Base-by-base conservation (phyloP, 2,113 vertebrate genomes). In the Pelmatolapia mariae region DNA sequence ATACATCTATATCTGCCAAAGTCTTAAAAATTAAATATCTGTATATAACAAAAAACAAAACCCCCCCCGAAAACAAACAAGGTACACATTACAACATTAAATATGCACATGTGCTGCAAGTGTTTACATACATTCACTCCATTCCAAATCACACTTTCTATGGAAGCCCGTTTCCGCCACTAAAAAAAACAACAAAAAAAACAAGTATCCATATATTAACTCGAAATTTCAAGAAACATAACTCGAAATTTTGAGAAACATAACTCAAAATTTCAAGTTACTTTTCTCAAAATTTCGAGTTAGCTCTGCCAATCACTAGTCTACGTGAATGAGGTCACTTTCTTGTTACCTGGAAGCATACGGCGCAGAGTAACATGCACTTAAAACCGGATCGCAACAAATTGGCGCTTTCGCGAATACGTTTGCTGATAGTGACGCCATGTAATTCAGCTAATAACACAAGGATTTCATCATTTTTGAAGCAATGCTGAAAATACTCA, bases 101-200 rank as follows among this genome's bases (percentile, higher is more conserved):
- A 31, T 33, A 33, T 33, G 3, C 57, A 61, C 8, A 61, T 10
- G 57, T 19, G 16, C 16, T 33, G 29, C 57, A 33, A 18, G 29
- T 2, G 8, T 33, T 33, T 33, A 10, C 57, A 31, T 29, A 29
- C 5, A 18, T 31, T 18, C 26, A 31, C 26, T 59, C 56, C 56
- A 31, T 29, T 59, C 13, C 7, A 59, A 59, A 59, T 16, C 26
- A 59, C 15, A 59, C 26, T 16, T 56, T 0, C 0, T 29, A 3
- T 13, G 53, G 53, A 56, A 13, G 22, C 53, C 0, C 0, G 6
- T 56, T 56, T 56, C 53, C 2, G n/a, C n/a, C n/a, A n/a, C n/a
- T n/a, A n/a, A n/a, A n/a, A n/a, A n/a, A n/a, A n/a, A n/a, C n/a
- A n/a, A 2, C 22, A 3, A 19, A 52, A 7, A 22, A 24, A 24